Base-by-base conservation (phyloP, 2,797 vertebrate genomes). In the Cottoperca gobio region DNA sequence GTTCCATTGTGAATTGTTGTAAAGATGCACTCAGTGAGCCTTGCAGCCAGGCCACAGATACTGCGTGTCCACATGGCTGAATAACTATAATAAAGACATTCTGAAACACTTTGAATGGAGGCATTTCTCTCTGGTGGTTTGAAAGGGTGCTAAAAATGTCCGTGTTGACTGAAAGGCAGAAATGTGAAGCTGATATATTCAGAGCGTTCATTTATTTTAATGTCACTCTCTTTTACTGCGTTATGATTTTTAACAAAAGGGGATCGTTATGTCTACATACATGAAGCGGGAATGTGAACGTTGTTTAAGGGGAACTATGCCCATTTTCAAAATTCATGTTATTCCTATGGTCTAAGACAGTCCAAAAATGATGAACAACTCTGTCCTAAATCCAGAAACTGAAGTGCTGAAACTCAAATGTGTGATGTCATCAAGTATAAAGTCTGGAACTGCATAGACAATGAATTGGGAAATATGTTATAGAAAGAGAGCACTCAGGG, bases 71-170 rank as follows among this genome's bases (percentile, higher is more conserved):
- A 72, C 66, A 72, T 79, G 75, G 59, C 35, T 74, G 78, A 54
- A 79, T 60, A 81, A 76, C 49, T 24, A 84, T 43, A 86, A 81
- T 76, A 53, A 53, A 62, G 31, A 35, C 23, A 35, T 55, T 39
- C 12, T 63, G 23, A 65, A 73, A 40, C 37, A 23, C 60, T 78
- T 73, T 73, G 57, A 77, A 84, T 63, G 46, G 63, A 45, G 11
- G 16, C 21, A 17, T 48, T 48, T 50, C 6, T 67, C 48, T 50
- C 13, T 69, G 64, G 28, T 65, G 74, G 52, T 59, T 81, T 79
- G 59, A 79, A 77, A 64, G 46, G 77, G 1, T 40, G 74, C 70
- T 83, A 74, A 74, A 84, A 86, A 78, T 75, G 64, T 73, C 70
- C 59, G 23, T 33, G 17, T 37, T n/a, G 58, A 58, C 23, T 48